Evolutionary conservation across 1,140 invertebrate species (phyloP).

Genomic region (Metaphire vulgaris): DNA sequence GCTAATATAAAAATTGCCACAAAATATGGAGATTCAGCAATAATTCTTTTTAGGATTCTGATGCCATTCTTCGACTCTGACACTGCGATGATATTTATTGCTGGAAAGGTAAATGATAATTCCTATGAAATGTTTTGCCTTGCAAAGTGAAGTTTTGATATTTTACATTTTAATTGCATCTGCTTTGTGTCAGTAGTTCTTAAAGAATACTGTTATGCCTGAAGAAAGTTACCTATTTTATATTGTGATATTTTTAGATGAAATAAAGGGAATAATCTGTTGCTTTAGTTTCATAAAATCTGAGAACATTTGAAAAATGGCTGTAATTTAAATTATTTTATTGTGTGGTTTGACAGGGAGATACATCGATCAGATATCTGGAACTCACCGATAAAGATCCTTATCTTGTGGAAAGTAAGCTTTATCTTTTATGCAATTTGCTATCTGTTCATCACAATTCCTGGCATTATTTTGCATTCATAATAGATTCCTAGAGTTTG

Average conservation of each 20-base stretch:
- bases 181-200: too few species aligned
- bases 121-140: too few species aligned
- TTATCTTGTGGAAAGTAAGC: conserved; percentile 68
- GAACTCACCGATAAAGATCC: conserved; percentile 76
- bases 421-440: conserved; percentile 4
- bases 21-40: too few species aligned
- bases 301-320: too few species aligned
- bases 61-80: conserved; percentile 84
- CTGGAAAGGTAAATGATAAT: conserved; percentile 68
- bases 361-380: conserved; percentile 77
- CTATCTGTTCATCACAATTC: not conserved
- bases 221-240: too few species aligned
- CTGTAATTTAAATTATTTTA: not conserved
- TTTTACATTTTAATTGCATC: too few species aligned
- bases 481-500: too few species aligned
- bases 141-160: not conserved
- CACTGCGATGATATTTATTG: conserved; percentile 86
- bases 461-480: not conserved
- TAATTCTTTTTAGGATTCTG: conserved; percentile 64
- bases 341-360: conserved; percentile 56
- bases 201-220: too few species aligned
- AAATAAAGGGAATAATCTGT: too few species aligned
- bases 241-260: too few species aligned
- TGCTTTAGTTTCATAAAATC: too few species aligned
- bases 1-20: too few species aligned